A percentile compares a stretch with the other conserved stretches of the same genome.
Conservation (phyloP, 2,113 vertebrate species). For the Gobius niger region DNA sequence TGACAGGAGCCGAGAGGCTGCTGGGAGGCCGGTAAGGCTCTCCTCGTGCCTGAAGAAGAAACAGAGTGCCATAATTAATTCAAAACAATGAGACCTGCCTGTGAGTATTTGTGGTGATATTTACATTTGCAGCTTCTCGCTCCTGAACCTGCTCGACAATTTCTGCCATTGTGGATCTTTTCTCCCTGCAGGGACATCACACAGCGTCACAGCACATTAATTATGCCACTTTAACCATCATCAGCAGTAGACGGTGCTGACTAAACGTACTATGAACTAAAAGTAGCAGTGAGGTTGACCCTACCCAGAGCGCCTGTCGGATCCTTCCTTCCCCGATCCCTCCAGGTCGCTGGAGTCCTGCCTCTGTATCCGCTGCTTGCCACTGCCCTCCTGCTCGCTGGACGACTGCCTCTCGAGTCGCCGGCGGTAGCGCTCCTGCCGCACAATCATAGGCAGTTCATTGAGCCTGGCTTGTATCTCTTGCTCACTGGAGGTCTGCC, state of each 20-base stretch:
- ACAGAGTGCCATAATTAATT: neutral
- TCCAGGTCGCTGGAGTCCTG: slow-evolving; percentile 91
- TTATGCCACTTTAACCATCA: slow-evolving; percentile 16
- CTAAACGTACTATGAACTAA: slow-evolving; percentile 13
- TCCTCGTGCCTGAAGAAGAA: slow-evolving; percentile 67
- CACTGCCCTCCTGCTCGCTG: slow-evolving; percentile 80
- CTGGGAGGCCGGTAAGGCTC: slow-evolving; percentile 80
- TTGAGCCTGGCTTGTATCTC: slow-evolving; percentile 81
- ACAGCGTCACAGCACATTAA: slow-evolving; percentile 32
- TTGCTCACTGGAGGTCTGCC: slow-evolving; percentile 81
- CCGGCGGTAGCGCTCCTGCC: slow-evolving; percentile 77
- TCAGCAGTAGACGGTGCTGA: slow-evolving; percentile 13
- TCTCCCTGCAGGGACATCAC: slow-evolving; percentile 65
- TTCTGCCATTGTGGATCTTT: slow-evolving; percentile 88
- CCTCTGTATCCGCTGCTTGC: slow-evolving; percentile 79
- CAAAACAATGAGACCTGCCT: neutral
- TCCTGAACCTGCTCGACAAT: slow-evolving; percentile 94
- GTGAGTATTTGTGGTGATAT: slow-evolving; percentile 8
- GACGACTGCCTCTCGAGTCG: slow-evolving; percentile 81
- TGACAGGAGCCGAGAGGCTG: slow-evolving; percentile 84
- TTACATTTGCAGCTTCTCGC: slow-evolving; percentile 82
- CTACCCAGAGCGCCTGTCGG: slow-evolving; percentile 77
- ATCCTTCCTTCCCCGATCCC: slow-evolving; percentile 75
- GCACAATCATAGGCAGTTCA: slow-evolving; percentile 78
- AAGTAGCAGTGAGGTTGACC: slow-evolving; percentile 31